Percentiles rank a stretch among this genome's conserved stretches.
These are phyloP conservation scores for Clarias laeviceps DNA, from an alignment of 2,797 vertebrate species.

Conservation along the genomic window DNA sequence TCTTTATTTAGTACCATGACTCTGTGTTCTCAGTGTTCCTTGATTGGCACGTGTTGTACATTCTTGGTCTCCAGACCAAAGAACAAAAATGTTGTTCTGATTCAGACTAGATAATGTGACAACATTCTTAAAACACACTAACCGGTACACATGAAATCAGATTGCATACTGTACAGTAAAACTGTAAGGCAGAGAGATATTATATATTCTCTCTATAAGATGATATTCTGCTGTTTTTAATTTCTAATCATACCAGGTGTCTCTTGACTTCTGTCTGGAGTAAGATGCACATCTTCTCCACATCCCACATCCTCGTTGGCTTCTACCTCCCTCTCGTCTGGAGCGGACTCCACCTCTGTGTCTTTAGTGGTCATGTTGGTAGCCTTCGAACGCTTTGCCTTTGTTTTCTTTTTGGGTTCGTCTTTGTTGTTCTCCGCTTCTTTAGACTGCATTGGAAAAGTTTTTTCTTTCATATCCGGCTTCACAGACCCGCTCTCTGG, in stretches of 20 bases:
- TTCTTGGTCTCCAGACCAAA: neutral
- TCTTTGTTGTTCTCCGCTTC: neutral
- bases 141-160: too few relatives aligned
- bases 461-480: neutral
- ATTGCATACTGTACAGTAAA: neutral
- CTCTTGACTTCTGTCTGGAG: slow-evolving; percentile 12
- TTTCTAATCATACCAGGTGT: slow-evolving; percentile 30
- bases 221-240: neutral
- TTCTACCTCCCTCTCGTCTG: slow-evolving; percentile 9
- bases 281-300: slow-evolving; percentile 28
- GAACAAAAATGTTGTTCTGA: neutral
- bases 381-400: slow-evolving; percentile 38
- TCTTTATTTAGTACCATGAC: neutral
- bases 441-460: slow-evolving; percentile 26
- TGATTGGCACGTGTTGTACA: neutral
- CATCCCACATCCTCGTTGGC: neutral
- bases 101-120: neutral
- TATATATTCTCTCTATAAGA: neutral
- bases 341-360: neutral
- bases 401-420: slow-evolving; percentile 38
- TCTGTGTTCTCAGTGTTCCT: neutral
- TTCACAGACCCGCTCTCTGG: neutral
- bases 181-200: neutral
- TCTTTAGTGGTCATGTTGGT: slow-evolving; percentile 32
- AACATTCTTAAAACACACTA: neutral